These are phyloP conservation scores for Gorsachius magnificus DNA, from an alignment of 2,797 vertebrate genomes.

Conservation along the genomic window DNA sequence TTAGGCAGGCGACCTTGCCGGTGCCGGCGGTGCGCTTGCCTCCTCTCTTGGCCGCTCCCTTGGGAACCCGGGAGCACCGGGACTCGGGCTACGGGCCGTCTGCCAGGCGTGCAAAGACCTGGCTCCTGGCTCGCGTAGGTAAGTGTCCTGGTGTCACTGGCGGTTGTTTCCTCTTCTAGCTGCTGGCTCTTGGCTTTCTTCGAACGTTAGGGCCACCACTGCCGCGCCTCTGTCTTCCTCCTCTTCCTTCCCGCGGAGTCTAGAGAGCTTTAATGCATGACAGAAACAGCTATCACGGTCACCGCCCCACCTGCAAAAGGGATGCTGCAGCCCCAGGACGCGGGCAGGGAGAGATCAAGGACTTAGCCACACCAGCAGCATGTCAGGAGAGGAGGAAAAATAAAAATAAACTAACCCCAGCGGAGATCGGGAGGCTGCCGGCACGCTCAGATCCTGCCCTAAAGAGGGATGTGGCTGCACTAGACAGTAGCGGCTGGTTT, in stretches of 20 bases:
- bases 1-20: not conserved
- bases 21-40: not conserved
- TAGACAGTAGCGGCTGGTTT: slow-evolving; percentile 77
- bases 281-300: slow-evolving; percentile 54
- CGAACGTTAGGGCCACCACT: slow-evolving; percentile 54
- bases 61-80: not conserved
- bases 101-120: slow-evolving; percentile 1
- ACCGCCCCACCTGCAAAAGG: slow-evolving; percentile 66
- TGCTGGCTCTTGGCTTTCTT: slow-evolving; percentile 63
- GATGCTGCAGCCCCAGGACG: slow-evolving; percentile 66
- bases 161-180: slow-evolving; percentile 63
- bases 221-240: slow-evolving; percentile 44
- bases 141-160: slow-evolving; percentile 65
- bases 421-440: slow-evolving; percentile 73
- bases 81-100: not conserved
- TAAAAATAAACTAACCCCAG: slow-evolving; percentile 57
- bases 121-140: slow-evolving; percentile 24
- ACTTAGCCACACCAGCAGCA: slow-evolving; percentile 68
- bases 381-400: slow-evolving; percentile 63
- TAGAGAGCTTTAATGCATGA: slow-evolving; percentile 61
- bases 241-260: slow-evolving; percentile 57
- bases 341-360: slow-evolving; percentile 67
- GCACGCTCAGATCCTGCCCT: slow-evolving; percentile 70
- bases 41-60: not conserved
- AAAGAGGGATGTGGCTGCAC: slow-evolving; percentile 70